Base-by-base conservation (phyloP, 2,113 vertebrate species). In the Muscicapa adusta region DNA sequence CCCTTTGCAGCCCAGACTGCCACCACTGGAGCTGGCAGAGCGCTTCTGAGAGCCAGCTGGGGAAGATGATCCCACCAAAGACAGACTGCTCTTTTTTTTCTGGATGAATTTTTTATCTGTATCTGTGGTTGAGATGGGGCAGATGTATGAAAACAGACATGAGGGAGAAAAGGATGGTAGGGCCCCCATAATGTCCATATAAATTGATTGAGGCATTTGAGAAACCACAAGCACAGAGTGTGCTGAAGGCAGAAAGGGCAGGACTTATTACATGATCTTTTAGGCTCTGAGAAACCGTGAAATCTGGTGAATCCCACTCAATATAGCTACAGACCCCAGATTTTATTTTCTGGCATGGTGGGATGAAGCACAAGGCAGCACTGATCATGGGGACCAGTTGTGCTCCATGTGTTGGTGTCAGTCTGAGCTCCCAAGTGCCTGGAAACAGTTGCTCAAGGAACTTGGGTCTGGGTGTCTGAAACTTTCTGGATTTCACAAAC, bases 41-140 rank as follows among this genome's bases (percentile, higher is more conserved):
- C 0, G 0, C 50, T 63, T 57, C 36, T 62, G 34, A 66, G 72
- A 71, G 47, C 31, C 56, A 19, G 38, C 14, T 43, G 1, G 3
- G 63, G 48, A 48, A 57, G 65, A 56, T 57, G 53, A 63, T 75
- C 61, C 66, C 63, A 70, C 51, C 3, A 15, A 40, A 84, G 88
- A 71, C 51, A 76, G 75, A 42, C 48, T 82, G 62, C 8, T 61
- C 45, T 62, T 61, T 73, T 91, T 70, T 66, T 23, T 29, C 31
- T 65, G 57, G 31, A 65, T 72, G 31, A 40, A 8, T 53, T 89
- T 92, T 78, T 93, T 43, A 72, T 50, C 40, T 75, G 23, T 13
- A 38, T 91, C 23, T 1, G 0, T 74, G 76, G 8, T 58, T 3
- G 2, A 33, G 42, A 80, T 62, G 38, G 29, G 51, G 18, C 60